A percentile compares a stretch with the other conserved stretches of the same genome.
phyloP scores from a whole-genome alignment of 2,888 invertebrate species.

The Belgica antarctica region DNA sequence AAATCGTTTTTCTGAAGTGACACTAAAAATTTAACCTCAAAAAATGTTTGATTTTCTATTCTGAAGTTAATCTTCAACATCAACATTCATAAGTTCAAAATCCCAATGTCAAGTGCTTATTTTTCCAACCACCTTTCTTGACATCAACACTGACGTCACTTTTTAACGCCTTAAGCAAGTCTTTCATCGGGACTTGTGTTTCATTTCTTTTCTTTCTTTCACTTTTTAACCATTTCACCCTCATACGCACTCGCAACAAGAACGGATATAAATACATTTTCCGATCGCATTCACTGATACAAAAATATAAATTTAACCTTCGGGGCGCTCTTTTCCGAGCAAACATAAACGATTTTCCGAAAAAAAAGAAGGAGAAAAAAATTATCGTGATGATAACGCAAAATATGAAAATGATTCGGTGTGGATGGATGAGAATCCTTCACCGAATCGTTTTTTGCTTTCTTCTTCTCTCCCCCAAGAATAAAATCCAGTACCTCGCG shows the following conservation, averaged over 20 bases:
- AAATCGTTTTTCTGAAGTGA: no score
- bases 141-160: no score
- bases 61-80: no score
- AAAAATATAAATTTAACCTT: constrained; percentile 38
- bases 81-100: no score
- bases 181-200: constrained; percentile 48
- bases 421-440: constrained; percentile 43
- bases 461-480: constrained; percentile 27
- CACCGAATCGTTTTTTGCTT: constrained; percentile 22
- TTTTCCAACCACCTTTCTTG: no score
- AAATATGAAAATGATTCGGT: constrained; percentile 43
- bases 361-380: constrained; percentile 14
- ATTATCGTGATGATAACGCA: constrained; percentile 43
- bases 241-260: background rate
- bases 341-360: constrained; percentile 37
- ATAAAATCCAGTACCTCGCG: constrained; percentile 1
- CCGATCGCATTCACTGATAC: constrained; percentile 41
- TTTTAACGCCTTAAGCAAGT: no score
- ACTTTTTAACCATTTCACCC: background rate
- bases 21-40: no score
- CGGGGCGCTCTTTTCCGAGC: constrained; percentile 34
- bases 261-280: constrained; percentile 42
- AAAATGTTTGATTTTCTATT: no score
- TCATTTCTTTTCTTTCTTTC: background rate
- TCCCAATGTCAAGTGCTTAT: no score